Evolutionary conservation across 1,140 invertebrate species (phyloP).

Genomic region (Papilio xuthus): DNA sequence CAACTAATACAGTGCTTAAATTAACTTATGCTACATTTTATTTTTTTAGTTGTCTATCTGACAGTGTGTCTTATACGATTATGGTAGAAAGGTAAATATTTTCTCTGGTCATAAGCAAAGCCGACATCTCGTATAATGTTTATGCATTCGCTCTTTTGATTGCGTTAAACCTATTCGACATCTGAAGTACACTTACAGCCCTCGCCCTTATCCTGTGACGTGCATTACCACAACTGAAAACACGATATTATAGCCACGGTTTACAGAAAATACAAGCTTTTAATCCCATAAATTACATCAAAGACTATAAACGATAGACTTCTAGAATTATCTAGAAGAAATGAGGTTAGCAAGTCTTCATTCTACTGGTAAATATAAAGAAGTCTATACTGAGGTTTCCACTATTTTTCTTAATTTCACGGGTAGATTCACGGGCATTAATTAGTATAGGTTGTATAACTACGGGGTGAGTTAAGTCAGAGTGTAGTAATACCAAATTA

Average conservation of each 20-base stretch:
- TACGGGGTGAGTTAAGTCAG: no score
- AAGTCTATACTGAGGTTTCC: no score
- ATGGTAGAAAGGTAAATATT: neutral
- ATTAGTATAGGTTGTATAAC: no score
- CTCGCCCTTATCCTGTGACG: neutral
- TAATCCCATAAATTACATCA: neutral
- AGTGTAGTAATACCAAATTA: no score
- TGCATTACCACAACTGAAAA: neutral
- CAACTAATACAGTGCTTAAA: no score
- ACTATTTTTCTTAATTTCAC: no score
- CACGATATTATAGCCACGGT: neutral
- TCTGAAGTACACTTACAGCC: neutral
- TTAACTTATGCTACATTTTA: no score
- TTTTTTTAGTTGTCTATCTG: no score
- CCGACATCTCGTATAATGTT: neutral
- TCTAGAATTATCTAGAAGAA: neutral
- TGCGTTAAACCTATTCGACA: slow-evolving; percentile 23
- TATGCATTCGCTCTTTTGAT: slow-evolving; percentile 13
- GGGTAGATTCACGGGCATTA: no score
- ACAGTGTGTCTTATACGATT: neutral
- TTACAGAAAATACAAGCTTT: neutral
- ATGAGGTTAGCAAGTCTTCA: no score
- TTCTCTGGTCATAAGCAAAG: neutral
- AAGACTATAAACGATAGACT: neutral
- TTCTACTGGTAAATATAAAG: no score